Base-by-base conservation (phyloP, 2,888 invertebrate genomes). In the Drosophila bunnanda region DNA sequence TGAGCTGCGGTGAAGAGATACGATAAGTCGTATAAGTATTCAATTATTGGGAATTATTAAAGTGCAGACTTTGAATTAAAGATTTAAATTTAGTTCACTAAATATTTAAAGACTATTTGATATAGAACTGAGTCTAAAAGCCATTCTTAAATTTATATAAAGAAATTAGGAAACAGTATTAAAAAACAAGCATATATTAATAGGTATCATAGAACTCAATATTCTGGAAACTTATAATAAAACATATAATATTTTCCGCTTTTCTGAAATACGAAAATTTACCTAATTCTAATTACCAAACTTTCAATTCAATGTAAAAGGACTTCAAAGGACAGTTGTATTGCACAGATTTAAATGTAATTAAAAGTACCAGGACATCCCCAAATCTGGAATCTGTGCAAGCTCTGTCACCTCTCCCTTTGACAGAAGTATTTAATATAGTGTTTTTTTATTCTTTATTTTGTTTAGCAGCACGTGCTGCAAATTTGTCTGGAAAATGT, bases 401-500 rank as follows among this genome's bases (percentile, higher is more conserved):
- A 62, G 44, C 38, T 25, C 12, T 34, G 12, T 17, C 22, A 46
- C 36, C 38, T 48, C 13, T 34, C 9, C 30, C 36, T 66, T 30
- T 36, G 64, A 38, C 44, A 12, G 9, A 46, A 36, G 44, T 65
- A 66, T 66, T 66, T 66, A 52, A 65, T 36, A 38, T 36, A 38
- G n/a, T 30, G n/a, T n/a, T n/a, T 46, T 36, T 25, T 36, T 41
- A 7, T 46, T 22, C 15, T 22, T 28, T 50, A n/a, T 54, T 43
- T 76, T 71, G 53, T 44, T 17, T 75, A 28, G 70, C 56, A 79
- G 80, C 89, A 83, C 89, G 83, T 86, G 87, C 84, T 78, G 69
- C 54, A 86, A 83, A 86, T 83, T 88, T 80, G 78, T 81, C 86
- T 81, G 72, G 69, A 53, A 76, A 80, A 68, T 76, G 71, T 67